Conservation (phyloP, 1,140 invertebrate genomes). For the Zaprionus tsacasi region DNA sequence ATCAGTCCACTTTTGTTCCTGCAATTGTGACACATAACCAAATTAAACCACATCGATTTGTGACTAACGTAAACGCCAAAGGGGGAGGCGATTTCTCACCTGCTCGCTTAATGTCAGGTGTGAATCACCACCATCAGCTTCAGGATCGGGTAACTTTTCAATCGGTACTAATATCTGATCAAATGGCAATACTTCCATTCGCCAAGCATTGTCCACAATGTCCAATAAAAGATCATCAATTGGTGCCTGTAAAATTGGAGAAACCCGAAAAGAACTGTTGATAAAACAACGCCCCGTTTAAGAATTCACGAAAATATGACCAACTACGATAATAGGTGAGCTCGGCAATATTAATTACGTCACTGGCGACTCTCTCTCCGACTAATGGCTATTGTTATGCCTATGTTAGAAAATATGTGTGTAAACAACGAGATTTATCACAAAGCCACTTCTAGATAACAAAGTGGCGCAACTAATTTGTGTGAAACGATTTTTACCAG, state of each 20-base stretch:
- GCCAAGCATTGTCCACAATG: conserved; percentile 95
- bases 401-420: conserved; percentile 36
- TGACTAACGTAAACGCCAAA: background rate
- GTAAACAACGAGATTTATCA: conserved; percentile 58
- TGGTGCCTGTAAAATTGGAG: conserved; percentile 62
- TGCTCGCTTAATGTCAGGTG: conserved; percentile 95
- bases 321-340: conserved; percentile 19
- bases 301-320: conserved; percentile 25
- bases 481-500: conserved; percentile 48
- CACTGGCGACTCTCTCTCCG: conserved; percentile 31
- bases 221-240: conserved; percentile 92
- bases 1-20: conserved; percentile 94
- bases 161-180: conserved; percentile 96
- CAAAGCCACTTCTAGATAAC: conserved; percentile 67
- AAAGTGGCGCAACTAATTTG: conserved; percentile 55
- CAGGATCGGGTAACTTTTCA: conserved; percentile 95
- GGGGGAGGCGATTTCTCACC: conserved; percentile 74
- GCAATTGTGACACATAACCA: conserved; percentile 3
- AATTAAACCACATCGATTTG: background rate
- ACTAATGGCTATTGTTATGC: conserved; percentile 47
- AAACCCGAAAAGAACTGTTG: background rate
- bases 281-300: conserved; percentile 38
- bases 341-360: conserved; percentile 58
- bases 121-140: conserved; percentile 96
- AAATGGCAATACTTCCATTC: conserved; percentile 92